Conservation (phyloP, 2,113 vertebrate genomes). For the Heptranchias perlo region DNA sequence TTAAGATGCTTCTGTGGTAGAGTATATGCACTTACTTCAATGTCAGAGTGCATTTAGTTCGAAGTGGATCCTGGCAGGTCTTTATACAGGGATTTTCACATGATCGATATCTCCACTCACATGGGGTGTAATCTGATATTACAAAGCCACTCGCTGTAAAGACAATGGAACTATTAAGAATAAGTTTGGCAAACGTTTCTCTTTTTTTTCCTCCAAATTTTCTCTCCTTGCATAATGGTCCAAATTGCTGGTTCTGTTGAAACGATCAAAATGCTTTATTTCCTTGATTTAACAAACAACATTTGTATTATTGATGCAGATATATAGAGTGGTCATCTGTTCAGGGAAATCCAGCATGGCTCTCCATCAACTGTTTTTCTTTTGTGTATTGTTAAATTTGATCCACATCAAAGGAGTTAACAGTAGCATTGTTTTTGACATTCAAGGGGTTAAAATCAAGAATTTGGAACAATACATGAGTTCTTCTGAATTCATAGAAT, state of each 20-base stretch:
- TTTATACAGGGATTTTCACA: conserved; percentile 40
- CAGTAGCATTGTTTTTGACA: too few relatives aligned
- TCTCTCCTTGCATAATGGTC: not conserved
- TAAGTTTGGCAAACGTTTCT: not conserved
- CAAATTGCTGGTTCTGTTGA: not conserved
- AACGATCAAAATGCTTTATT: not conserved
- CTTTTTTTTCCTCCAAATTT: not conserved
- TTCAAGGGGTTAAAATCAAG: too few relatives aligned
- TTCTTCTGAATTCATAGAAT: too few relatives aligned
- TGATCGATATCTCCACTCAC: conserved; percentile 41
- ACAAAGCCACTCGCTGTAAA: conserved; percentile 40
- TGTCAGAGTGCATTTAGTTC: conserved; percentile 39
- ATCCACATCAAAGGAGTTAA: not conserved
- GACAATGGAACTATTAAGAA: not conserved
- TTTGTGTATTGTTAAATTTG: not conserved
- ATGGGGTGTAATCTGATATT: conserved; percentile 38
- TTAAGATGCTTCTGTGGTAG: not conserved
- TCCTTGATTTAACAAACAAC: not conserved
- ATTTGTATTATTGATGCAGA: not conserved
- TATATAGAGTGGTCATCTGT: not conserved
- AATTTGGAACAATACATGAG: not conserved
- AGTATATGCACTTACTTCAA: conserved; percentile 40
- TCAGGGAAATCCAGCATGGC: not conserved
- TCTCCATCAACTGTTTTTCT: not conserved
- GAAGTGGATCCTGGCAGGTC: conserved; percentile 42